Base-by-base conservation (phyloP, 1,140 invertebrate genomes). In the Drosophila funebris region DNA sequence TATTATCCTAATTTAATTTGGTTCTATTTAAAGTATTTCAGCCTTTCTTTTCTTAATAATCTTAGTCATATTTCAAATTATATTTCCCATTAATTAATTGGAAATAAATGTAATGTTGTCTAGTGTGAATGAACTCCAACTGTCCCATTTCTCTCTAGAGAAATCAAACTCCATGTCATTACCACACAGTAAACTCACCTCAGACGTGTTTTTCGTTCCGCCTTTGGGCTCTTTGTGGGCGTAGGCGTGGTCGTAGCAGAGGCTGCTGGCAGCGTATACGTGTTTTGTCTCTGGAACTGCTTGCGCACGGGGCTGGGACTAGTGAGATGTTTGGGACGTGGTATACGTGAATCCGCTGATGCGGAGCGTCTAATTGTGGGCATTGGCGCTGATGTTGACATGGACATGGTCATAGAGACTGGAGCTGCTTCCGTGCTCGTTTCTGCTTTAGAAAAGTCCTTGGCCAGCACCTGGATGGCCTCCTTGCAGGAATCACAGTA, bases 401-500 rank as follows among this genome's bases (percentile, higher is more conserved):
- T 4, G 0, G 31, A 27, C 0, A 11, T 24, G 2, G 46, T 9
- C 0, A 18, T 33, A 4, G 16, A 7, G n/a, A 43, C 11, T 6
- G 61, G 4, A n/a, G 54, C 6, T 3, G 72, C n/a, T 14, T 54
- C 43, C 0, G 24, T 5, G 0, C 14, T 18, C 9, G 64, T 52
- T 20, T 66, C 64, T 4, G 70, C 52, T 70, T 89, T 91, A 3
- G 92, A 91, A 71, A 94, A 92, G 44, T 93, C 92, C 61, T 92
- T 92, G 14, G 93, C 93, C 63, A 94, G 89, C 36, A 90, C 92
- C 33, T 93, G 93, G 24, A 94, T 94, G 8, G 93, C 93, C 57
- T 93, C 93, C 76, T 94, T 94, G 83, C 94, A 95, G 72, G 94
- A 94, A 78, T 95, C 94, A 92, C 94, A 95, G 62, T 95, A 93